These are phyloP conservation scores for Thysanoteuthis rhombus DNA, from an alignment of 2,888 invertebrate species.

Conservation along the genomic window DNA sequence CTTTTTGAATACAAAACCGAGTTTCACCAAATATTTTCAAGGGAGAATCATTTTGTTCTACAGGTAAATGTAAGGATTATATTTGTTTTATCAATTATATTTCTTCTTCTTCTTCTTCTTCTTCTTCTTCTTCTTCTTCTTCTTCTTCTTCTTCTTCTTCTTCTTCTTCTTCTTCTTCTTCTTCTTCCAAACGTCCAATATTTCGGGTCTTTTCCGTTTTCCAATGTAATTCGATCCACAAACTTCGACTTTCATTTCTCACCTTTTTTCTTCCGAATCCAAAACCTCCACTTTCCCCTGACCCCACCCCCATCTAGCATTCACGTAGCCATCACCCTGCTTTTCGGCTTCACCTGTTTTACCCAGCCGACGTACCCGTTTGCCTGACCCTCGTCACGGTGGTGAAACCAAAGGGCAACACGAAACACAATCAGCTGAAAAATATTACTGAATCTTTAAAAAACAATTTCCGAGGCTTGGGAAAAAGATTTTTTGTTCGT, in stretches of 20 bases:
- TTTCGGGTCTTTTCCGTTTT: no score
- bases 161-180: no score
- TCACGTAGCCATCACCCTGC: no score
- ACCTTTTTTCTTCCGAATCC: background rate
- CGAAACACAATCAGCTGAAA: background rate
- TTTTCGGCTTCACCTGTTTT: background rate
- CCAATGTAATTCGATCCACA: no score
- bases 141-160: no score
- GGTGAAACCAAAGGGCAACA: background rate
- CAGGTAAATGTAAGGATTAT: background rate
- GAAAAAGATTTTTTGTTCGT: background rate
- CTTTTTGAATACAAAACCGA: background rate
- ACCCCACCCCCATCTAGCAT: no score
- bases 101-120: no score
- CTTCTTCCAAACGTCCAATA: no score
- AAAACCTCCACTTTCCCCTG: background rate
- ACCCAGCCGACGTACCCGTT: background rate
- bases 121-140: no score
- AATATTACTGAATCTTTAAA: background rate
- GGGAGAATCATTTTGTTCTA: background rate
- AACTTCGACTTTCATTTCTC: background rate
- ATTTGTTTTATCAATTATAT: background rate
- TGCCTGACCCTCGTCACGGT: background rate
- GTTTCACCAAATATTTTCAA: background rate
- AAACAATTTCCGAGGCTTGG: background rate